Evolutionary conservation across 2,113 vertebrate species (phyloP), one percentile per base, ranked within the genome.

Genomic region (Perognathus longimembris): DNA sequence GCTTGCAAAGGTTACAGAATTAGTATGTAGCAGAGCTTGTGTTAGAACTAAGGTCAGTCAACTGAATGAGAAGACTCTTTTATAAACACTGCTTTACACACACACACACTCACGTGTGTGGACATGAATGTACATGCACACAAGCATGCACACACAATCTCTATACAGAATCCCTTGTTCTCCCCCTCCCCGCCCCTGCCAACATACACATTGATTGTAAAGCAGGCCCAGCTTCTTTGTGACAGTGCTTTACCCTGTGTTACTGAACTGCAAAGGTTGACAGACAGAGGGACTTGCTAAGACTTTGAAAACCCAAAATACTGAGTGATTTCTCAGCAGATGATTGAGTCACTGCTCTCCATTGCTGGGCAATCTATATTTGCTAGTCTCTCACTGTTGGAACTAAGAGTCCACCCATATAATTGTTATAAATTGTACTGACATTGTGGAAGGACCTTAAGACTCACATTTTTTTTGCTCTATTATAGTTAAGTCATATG

Each of bases 351-450:
- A 34, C 45, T 7, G 14, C 14, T 34, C 20, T 32, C 54, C 24
- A 5, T 66, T 5, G 0, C 32, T 3, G 10, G 50, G 12, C 30
- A 1, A 5, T 67, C 30, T 64, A 36, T 6, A 17, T 2, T 30
- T 10, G 45, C 40, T n/a, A 6, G 1, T 21, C 38, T 20, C 12
- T 54, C 50, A 34, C 32, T 0, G 2, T 42, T 40, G 0, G 50
- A 54, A 54, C 50, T 54, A 36, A 18, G 18, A 14, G 24, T 42
- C n/a, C 34, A 26, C 10, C 22, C 6, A 11, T 22, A 42, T 0
- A 22, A 45, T 59, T 6, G 14, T 10, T 38, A n/a, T 45, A 64
- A 70, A 75, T 20, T 64, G 18, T 26, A 21, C 40, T 40, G 71
- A 54, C 9, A 0, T 30, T 6, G 34, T 30, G 6, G 70, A 84